Percentiles rank a stretch among this genome's conserved stretches.
phyloP scores from a whole-genome alignment of 2,113 vertebrate genomes.

The Physeter macrocephalus region DNA sequence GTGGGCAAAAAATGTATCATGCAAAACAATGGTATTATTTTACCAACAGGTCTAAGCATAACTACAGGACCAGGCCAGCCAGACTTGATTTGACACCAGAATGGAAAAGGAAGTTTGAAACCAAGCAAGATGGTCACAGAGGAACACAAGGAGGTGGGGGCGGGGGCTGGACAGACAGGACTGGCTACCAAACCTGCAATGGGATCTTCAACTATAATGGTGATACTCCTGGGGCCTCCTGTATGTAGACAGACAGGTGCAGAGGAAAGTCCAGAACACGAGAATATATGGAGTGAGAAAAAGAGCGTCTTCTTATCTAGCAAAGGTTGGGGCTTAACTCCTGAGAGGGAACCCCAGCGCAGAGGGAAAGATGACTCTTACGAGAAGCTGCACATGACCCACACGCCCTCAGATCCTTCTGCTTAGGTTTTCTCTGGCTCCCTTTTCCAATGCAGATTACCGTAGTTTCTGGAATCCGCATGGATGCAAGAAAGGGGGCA shows the following conservation, averaged over 20 bases:
- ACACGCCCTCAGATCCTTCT: neutral
- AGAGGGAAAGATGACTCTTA: neutral
- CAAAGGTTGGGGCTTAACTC: neutral
- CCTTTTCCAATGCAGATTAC: slow-evolving; percentile 28
- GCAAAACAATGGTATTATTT: neutral
- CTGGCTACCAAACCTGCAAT: slow-evolving; percentile 93
- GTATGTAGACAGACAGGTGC: slow-evolving; percentile 62
- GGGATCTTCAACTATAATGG: slow-evolving; percentile 98
- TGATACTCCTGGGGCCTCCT: slow-evolving; percentile 95
- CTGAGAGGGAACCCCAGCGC: neutral
- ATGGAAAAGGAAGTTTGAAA: slow-evolving; percentile 65
- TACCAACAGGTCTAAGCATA: neutral
- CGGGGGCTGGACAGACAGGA: neutral
- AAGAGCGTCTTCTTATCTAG: slow-evolving; percentile 59
- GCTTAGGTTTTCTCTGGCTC: neutral
- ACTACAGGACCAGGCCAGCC: neutral
- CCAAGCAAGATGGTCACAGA: slow-evolving; percentile 62
- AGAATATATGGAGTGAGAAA: slow-evolving; percentile 73
- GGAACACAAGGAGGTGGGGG: slow-evolving; percentile 19
- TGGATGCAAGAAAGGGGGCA: slow-evolving; percentile 26
- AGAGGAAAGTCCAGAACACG: slow-evolving; percentile 64
- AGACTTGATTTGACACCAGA: slow-evolving; percentile 76
- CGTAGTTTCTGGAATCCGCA: slow-evolving; percentile 18
- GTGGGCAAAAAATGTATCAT: neutral
- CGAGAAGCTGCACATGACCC: neutral